A percentile compares a stretch with the other conserved stretches of the same genome.
Conservation (phyloP, 2,113 vertebrate genomes). For the Rhinogobius similis region DNA sequence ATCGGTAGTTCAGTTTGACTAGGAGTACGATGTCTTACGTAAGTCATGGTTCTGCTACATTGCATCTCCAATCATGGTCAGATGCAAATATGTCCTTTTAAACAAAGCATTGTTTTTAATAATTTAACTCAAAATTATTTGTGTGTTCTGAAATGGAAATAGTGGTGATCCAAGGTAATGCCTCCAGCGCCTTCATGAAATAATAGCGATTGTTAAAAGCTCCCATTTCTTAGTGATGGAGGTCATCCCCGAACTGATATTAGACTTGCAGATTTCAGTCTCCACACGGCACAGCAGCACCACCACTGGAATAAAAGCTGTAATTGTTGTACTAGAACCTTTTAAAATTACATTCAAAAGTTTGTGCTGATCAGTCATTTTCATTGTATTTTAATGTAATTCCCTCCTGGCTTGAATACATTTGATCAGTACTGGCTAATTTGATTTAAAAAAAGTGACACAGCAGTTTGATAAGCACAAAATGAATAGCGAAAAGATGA, state of each 20-base stretch:
- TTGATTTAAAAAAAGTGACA: slow-evolving; percentile 1
- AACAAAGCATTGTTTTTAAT: too few species aligned
- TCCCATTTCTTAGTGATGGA: background rate
- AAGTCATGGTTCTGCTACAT: too few species aligned
- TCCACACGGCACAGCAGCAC: background rate
- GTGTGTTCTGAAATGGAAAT: background rate
- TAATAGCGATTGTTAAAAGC: background rate
- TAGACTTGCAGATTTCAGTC: slow-evolving; percentile 6
- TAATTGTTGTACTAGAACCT: background rate
- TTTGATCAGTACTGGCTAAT: background rate
- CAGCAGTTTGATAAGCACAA: background rate
- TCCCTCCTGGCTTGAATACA: slow-evolving; percentile 6
- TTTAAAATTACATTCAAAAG: background rate
- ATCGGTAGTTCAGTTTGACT: too few species aligned
- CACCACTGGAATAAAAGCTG: background rate
- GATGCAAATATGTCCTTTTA: too few species aligned
- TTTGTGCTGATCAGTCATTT: slow-evolving; percentile 5
- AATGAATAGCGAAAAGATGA: background rate
- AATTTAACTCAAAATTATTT: background rate
- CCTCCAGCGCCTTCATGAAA: background rate
- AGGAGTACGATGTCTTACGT: too few species aligned
- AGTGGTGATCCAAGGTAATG: background rate
- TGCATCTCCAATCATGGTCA: too few species aligned
- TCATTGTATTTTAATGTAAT: slow-evolving; percentile 8
- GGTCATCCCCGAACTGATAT: background rate